These are phyloP conservation scores for Phallusia fumigata DNA, from an alignment of 23 tunicate genomes.

Conservation along the genomic window DNA sequence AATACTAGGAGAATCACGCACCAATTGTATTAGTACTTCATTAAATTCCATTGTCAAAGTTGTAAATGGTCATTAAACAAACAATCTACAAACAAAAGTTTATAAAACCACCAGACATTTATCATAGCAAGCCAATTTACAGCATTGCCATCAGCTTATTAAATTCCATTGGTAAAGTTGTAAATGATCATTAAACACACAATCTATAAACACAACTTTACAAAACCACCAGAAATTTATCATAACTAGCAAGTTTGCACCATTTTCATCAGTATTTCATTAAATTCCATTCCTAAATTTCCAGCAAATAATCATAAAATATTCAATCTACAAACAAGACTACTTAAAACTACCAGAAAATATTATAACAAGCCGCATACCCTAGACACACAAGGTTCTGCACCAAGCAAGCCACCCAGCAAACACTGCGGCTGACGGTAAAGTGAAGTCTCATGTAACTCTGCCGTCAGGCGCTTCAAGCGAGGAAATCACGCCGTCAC, in stretches of 20 bases:
- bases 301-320: background rate
- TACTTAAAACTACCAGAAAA: too few species aligned
- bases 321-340: background rate
- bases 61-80: background rate
- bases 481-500: too few species aligned
- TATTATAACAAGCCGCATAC: background rate
- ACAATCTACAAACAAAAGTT: background rate
- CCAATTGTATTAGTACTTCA: slow-evolving; percentile 8
- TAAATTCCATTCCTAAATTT: too few species aligned
- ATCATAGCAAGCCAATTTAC: background rate
- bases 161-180: too few species aligned
- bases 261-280: background rate
- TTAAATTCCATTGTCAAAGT: slow-evolving; percentile 1
- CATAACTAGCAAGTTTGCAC: background rate
- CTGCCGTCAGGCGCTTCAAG: too few species aligned
- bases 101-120: background rate
- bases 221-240: background rate
- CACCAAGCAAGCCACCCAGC: too few species aligned
- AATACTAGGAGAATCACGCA: slow-evolving; percentile 7
- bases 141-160: background rate
- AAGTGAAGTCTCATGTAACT: too few species aligned
- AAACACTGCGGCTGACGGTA: too few species aligned
- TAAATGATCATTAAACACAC: background rate
- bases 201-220: background rate
- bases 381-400: background rate